These are phyloP conservation scores for Andrena bucephala DNA, from an alignment of 2,888 invertebrate species.

Conservation along the genomic window DNA sequence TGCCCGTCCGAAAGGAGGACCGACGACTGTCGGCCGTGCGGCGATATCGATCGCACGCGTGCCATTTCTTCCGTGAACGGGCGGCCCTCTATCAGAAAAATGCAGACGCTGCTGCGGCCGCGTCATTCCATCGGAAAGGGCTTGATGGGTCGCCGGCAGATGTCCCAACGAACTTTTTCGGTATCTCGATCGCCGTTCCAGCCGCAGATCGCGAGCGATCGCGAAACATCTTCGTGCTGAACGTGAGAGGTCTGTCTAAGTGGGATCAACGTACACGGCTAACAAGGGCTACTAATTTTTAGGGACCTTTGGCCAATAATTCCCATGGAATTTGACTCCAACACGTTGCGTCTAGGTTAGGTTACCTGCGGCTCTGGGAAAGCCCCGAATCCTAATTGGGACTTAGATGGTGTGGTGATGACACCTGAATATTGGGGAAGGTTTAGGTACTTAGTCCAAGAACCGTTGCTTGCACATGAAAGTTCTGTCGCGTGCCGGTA, in stretches of 20 bases:
- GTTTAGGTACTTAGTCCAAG: background rate
- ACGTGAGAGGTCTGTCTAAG: background rate
- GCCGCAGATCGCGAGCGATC: constrained; percentile 42
- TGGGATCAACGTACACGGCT: constrained; percentile 1
- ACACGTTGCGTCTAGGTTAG: background rate
- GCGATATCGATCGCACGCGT: constrained; percentile 67
- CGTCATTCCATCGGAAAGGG: constrained; percentile 66
- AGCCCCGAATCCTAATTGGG: no score
- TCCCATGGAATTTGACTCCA: background rate
- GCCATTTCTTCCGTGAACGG: constrained; percentile 59
- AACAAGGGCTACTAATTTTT: constrained; percentile 4
- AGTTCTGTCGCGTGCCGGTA: constrained; percentile 28
- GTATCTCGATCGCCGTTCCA: constrained; percentile 52
- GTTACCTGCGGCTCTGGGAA: no score
- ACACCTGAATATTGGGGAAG: background rate
- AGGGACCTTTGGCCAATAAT: background rate
- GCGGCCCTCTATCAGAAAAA: constrained; percentile 54
- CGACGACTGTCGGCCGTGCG: constrained; percentile 53
- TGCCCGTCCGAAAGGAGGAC: constrained; percentile 63
- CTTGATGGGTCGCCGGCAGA: constrained; percentile 64
- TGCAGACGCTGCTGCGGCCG: constrained; percentile 43
- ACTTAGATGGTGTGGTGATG: background rate
- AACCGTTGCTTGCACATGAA: background rate
- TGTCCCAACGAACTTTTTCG: constrained; percentile 69
- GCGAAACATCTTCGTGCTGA: constrained; percentile 9